phyloP scores from a whole-genome alignment of 1,140 invertebrate genomes.

The Drosophila pruinosa region DNA sequence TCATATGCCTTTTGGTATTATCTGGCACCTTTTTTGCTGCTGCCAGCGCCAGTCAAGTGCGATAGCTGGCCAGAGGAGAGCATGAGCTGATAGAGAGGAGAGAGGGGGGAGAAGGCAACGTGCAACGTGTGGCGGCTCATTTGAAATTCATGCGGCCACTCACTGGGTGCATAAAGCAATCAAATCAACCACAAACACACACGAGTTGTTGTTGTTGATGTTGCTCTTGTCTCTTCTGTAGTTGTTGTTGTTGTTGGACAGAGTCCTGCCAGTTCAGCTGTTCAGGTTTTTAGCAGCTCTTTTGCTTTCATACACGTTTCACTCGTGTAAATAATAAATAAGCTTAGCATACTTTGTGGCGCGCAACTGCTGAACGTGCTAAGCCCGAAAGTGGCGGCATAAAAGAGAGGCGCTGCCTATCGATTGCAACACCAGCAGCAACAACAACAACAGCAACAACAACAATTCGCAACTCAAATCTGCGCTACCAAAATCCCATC shows the following conservation, averaged over 20 bases:
- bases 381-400: constrained; percentile 29
- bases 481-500: constrained; percentile 21
- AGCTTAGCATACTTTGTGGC: constrained; percentile 75
- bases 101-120: not conserved
- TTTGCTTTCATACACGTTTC: constrained; percentile 75
- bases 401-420: constrained; percentile 50
- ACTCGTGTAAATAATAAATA: constrained; percentile 80
- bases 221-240: constrained; percentile 7
- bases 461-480: constrained; percentile 15
- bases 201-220: constrained; percentile 15
- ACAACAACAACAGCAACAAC: not conserved
- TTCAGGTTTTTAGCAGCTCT: constrained; percentile 52
- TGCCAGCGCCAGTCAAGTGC: not conserved
- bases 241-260: constrained; percentile 1
- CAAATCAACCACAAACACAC: constrained; percentile 77
- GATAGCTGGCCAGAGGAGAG: not conserved
- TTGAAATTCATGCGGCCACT: constrained; percentile 81
- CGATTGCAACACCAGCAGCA: constrained; percentile 53
- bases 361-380: constrained; percentile 60
- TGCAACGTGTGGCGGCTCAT: constrained; percentile 49
- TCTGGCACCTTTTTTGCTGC: constrained; percentile 39
- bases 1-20: constrained; percentile 20
- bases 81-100: not conserved
- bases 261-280: not conserved
- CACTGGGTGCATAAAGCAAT: constrained; percentile 82